phyloP scores from a whole-genome alignment of 2,888 invertebrate species.

The Lasioglossum vierecki region DNA sequence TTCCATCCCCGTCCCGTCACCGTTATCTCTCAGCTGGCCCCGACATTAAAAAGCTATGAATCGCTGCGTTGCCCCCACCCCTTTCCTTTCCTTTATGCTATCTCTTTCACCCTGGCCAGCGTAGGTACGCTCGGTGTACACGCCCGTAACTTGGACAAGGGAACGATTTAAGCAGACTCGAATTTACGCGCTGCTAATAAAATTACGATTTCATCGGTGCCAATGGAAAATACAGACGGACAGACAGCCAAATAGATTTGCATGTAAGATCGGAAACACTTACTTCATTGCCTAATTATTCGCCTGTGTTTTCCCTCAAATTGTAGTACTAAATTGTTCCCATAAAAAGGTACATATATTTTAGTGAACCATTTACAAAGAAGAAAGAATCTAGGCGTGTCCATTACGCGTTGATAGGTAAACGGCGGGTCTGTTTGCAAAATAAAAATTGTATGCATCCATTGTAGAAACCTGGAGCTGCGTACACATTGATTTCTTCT shows the following conservation, averaged over 20 bases:
- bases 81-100: slow-evolving; percentile 37
- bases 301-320: background rate
- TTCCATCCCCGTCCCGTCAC: slow-evolving; percentile 17
- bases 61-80: slow-evolving; percentile 31
- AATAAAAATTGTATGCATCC: background rate
- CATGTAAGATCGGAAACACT: background rate
- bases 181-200: slow-evolving; percentile 68
- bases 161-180: slow-evolving; percentile 39
- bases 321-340: background rate
- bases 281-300: background rate
- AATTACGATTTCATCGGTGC: slow-evolving; percentile 67
- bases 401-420: too few species aligned
- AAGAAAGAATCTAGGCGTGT: background rate
- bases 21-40: slow-evolving; percentile 37
- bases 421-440: background rate
- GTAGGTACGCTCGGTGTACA: slow-evolving; percentile 29
- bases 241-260: too few species aligned
- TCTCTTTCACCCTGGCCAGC: slow-evolving; percentile 51
- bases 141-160: slow-evolving; percentile 53
- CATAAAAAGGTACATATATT: background rate
- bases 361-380: background rate
- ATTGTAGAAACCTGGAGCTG: too few species aligned
- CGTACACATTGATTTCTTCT: too few species aligned
- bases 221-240: too few species aligned
- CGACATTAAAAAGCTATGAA: slow-evolving; percentile 75